phyloP scores from a whole-genome alignment of 2,797 vertebrate genomes.

The Calcarius lapponicus region DNA sequence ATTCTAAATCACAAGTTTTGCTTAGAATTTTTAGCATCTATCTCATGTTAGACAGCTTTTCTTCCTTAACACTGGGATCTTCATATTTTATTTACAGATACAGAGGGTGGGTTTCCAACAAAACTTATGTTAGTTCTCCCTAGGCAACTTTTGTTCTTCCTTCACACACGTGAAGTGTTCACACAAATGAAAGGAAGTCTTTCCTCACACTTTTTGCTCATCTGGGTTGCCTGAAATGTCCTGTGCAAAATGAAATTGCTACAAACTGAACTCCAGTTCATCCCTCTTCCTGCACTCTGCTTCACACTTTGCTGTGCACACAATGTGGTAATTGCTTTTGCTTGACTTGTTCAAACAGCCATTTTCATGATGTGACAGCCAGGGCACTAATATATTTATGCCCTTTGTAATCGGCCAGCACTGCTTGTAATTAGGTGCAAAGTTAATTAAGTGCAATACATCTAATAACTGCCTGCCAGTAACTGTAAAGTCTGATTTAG shows the following conservation, averaged over 20 bases:
- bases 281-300: background rate
- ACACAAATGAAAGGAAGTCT: background rate
- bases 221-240: background rate
- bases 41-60: background rate
- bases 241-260: conserved; percentile 13
- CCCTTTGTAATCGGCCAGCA: conserved; percentile 73
- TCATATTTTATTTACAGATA: background rate
- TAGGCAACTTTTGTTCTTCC: background rate
- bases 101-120: background rate
- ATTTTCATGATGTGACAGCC: conserved; percentile 74
- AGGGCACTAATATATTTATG: conserved; percentile 74
- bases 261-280: background rate
- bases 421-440: conserved; percentile 74
- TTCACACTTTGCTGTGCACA: conserved; percentile 12
- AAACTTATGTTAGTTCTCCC: background rate
- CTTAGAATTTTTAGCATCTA: background rate
- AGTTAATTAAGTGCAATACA: conserved; percentile 76
- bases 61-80: background rate
- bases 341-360: conserved; percentile 62
- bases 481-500: conserved; percentile 81
- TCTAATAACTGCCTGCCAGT: conserved; percentile 80
- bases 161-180: background rate
- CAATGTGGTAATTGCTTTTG: conserved; percentile 64
- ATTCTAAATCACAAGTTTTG: background rate
- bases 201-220: background rate